Percentiles rank a stretch among this genome's conserved stretches.
Evolutionary conservation across 30 jellyfish, hydroid and myxozoan species (phyloP).

Genomic region (Aurelia sp.): DNA sequence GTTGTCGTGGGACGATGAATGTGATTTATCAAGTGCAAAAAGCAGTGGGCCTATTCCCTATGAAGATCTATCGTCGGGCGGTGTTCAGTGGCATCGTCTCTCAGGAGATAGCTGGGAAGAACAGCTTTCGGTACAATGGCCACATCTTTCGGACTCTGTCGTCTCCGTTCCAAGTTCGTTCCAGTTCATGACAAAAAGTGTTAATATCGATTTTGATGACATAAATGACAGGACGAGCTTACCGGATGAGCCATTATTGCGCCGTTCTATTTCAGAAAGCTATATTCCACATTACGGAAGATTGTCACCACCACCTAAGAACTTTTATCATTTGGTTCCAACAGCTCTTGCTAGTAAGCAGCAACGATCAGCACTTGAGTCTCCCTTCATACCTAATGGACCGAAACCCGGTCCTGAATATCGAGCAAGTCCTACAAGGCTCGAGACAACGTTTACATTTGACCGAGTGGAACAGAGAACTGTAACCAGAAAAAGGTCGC

Average conservation of each 20-base stretch:
- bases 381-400: conserved; percentile 11
- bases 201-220: conserved; percentile 30
- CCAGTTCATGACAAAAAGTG: conserved; percentile 35
- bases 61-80: conserved; percentile 30
- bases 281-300: conserved; percentile 64
- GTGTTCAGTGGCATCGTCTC: conserved; percentile 75
- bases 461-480: background rate
- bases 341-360: conserved; percentile 30
- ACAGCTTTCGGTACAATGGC: conserved; percentile 33
- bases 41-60: conserved; percentile 47
- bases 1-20: conserved; percentile 67
- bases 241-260: background rate
- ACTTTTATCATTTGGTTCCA: conserved; percentile 89
- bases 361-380: conserved; percentile 1
- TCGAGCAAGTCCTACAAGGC: background rate
- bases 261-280: conserved; percentile 67
- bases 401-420: background rate
- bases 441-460: conserved; percentile 1
- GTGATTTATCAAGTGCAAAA: conserved; percentile 25
- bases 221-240: conserved; percentile 2
- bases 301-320: conserved; percentile 85
- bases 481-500: background rate
- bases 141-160: conserved; percentile 66
- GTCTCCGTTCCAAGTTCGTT: conserved; percentile 74
- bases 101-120: conserved; percentile 77